phyloP scores from a whole-genome alignment of 1,140 invertebrate genomes.

The Trichonephila clavata region DNA sequence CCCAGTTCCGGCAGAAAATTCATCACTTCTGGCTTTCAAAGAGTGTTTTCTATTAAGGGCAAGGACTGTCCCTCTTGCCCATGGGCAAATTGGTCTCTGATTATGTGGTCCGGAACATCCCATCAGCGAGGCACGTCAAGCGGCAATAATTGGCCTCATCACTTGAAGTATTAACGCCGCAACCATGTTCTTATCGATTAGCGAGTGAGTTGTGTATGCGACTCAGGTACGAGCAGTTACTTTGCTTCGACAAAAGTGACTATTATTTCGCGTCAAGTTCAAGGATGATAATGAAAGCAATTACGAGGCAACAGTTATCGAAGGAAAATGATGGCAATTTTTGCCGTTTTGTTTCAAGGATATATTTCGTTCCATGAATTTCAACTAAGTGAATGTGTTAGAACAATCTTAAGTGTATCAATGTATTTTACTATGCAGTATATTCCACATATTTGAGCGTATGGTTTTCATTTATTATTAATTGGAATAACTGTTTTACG shows the following conservation, averaged over 20 bases:
- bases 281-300: conserved; percentile 33
- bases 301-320: neutral
- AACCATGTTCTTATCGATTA: conserved; percentile 66
- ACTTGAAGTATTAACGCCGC: conserved; percentile 71
- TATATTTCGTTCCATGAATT: neutral
- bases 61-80: neutral
- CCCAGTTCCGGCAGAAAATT: conserved; percentile 14
- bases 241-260: conserved; percentile 10
- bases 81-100: conserved; percentile 71
- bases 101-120: conserved; percentile 76
- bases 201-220: conserved; percentile 17
- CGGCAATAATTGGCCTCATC: conserved; percentile 75
- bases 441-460: too few species aligned
- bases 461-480: too few species aligned
- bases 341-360: neutral
- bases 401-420: too few species aligned
- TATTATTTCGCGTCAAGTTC: conserved; percentile 31
- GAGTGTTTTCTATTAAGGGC: conserved; percentile 60
- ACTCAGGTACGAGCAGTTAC: conserved; percentile 32
- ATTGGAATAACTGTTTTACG: too few species aligned
- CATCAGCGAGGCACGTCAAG: conserved; percentile 71
- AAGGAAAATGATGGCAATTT: conserved; percentile 5
- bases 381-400: too few species aligned
- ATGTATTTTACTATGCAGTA: too few species aligned
- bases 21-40: conserved; percentile 50